Evolutionary conservation across 2,888 invertebrate species (phyloP).

Genomic region (Conchocele bisecta): DNA sequence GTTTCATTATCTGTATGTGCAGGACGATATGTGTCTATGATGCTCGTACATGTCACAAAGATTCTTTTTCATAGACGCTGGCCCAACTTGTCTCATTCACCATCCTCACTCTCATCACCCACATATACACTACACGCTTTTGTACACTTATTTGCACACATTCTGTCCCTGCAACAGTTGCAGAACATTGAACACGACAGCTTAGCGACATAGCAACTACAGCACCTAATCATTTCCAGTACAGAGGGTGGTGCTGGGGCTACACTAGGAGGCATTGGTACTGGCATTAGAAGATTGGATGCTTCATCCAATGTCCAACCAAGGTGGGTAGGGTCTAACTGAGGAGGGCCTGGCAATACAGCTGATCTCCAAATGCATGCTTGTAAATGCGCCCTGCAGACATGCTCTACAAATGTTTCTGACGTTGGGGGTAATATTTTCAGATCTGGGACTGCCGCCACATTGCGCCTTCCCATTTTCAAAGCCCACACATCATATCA

Average conservation of each 20-base stretch:
- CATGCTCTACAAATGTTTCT: not conserved
- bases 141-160: no score
- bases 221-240: not conserved
- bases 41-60: no score
- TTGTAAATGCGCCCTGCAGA: not conserved
- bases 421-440: not conserved
- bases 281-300: not conserved
- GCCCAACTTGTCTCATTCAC: no score
- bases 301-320: not conserved
- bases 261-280: not conserved
- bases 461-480: not conserved
- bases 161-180: no score
- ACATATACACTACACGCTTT: no score
- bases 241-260: not conserved
- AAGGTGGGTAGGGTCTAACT: not conserved
- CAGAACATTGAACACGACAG: no score
- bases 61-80: no score
- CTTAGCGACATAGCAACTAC: no score
- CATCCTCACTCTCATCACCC: no score
- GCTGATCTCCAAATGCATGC: not conserved
- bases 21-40: no score
- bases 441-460: no score
- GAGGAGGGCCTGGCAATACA: not conserved
- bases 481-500: slow-evolving; percentile 7
- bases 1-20: no score